phyloP scores from a whole-genome alignment of 2,797 vertebrate species.

The Masticophis lateralis region DNA sequence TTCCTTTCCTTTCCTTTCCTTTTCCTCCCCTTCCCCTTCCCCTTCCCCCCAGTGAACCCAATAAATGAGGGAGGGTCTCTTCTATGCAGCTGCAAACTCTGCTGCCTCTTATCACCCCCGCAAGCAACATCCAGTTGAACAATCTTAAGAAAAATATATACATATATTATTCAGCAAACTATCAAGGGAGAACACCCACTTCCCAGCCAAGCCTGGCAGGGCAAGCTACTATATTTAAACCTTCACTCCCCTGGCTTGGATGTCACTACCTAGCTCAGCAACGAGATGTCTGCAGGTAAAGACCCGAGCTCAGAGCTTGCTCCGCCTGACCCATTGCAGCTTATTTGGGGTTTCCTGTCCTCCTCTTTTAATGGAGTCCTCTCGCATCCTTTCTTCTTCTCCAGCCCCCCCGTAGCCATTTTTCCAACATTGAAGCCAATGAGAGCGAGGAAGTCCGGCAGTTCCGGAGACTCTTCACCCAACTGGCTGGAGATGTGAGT shows the following conservation, averaged over 20 bases:
- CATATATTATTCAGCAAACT: neutral
- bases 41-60: neutral
- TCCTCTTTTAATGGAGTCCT: neutral
- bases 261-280: neutral
- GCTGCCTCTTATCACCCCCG: neutral
- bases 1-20: neutral
- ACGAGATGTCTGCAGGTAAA: neutral
- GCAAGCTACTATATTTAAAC: neutral
- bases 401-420: constrained; percentile 75
- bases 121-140: neutral
- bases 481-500: constrained; percentile 88
- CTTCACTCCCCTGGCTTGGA: neutral
- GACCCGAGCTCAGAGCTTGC: neutral
- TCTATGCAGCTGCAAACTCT: neutral
- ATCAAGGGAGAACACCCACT: neutral
- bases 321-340: neutral
- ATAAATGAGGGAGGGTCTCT: neutral
- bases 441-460: constrained; percentile 82
- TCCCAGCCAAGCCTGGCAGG: neutral
- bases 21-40: too few relatives aligned
- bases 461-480: constrained; percentile 82
- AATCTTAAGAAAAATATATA: neutral
- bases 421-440: constrained; percentile 68
- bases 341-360: neutral
- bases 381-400: constrained; percentile 19